Base-by-base conservation (phyloP, 2,113 vertebrate species). In the Ictalurus punctatus region DNA sequence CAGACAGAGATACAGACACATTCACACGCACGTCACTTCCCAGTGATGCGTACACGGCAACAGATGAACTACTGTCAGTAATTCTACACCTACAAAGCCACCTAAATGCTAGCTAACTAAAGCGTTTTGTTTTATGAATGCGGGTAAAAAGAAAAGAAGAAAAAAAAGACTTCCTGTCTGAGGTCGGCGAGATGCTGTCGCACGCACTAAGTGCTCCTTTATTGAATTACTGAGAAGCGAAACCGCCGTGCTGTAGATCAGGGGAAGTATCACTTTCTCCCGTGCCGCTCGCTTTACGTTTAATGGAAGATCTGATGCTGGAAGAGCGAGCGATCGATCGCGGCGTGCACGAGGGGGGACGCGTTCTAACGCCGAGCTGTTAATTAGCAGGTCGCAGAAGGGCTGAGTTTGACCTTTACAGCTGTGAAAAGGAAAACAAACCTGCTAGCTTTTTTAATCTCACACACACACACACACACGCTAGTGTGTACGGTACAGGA, bases 311-410 rank as follows among this genome's bases (percentile, higher is more conserved):
- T 63, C 25, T 80, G 61, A 80, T 14, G 59, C 59, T 1, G 30
- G 37, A 19, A 27, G 34, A 40, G 54, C 19, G 6, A 48, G 25
- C 7, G 37, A 63, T 86, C 85, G 13, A 61, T 86, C 25, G 0
- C 52, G 17, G 30, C 6, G 34, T 63, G 37, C 52, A 48, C 37
- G 6, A 58, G 19, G 56, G 56, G 56, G 54, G 14, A 16, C 54
- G 61, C 37, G 9, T 58, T 74, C 44, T 74, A 74, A 74, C 67
- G 58, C 71, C 3, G 6, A 61, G 56, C 54, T n/a, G 34, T 76
- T 86, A 86, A 86, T 86, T 59, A 86, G 54, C 56, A 40, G 85
- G 85, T 76, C 54, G n/a, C 12, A 78, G 34, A 27, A 58, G 65
- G n/a, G 52, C 44, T 6, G 58, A 8, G 63, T 30, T 69, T 65